Conservation (phyloP, 2,113 vertebrate genomes). For the Rynchops niger region DNA sequence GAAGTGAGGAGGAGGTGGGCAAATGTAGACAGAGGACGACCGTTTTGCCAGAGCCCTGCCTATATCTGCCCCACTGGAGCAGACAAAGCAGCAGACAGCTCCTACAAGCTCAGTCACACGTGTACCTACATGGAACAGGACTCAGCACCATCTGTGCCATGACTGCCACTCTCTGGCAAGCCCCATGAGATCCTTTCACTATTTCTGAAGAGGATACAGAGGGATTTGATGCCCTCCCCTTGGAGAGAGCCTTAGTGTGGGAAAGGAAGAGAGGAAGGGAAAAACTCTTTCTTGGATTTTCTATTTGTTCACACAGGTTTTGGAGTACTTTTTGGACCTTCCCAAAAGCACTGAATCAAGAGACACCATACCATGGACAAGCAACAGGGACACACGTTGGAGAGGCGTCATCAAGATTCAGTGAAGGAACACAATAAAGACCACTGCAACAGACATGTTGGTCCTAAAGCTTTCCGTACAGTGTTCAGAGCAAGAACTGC, state of each 20-base stretch:
- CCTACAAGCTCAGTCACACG: not conserved
- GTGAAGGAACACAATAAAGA: not conserved
- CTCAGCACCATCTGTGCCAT: not conserved
- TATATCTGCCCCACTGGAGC: not conserved
- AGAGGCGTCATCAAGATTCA: not conserved
- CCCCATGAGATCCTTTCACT: not conserved
- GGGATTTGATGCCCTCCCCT: not conserved
- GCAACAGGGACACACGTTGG: not conserved
- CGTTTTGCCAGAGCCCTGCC: not conserved
- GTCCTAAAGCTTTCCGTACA: not conserved
- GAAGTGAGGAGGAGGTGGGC: not conserved
- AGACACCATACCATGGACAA: not conserved
- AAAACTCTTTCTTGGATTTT: not conserved
- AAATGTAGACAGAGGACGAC: not conserved
- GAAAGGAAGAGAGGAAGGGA: not conserved
- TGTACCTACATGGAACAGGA: not conserved
- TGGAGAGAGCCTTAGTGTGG: not conserved
- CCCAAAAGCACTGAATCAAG: not conserved
- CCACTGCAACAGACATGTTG: not conserved
- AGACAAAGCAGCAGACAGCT: not conserved
- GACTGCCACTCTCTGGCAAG: not conserved
- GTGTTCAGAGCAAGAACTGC: not conserved
- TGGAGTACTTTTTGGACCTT: not conserved
- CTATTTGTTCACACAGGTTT: not conserved
- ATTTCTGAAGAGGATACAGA: not conserved